Conservation (phyloP, 2,888 invertebrate genomes). For the Calameuta idolon region DNA sequence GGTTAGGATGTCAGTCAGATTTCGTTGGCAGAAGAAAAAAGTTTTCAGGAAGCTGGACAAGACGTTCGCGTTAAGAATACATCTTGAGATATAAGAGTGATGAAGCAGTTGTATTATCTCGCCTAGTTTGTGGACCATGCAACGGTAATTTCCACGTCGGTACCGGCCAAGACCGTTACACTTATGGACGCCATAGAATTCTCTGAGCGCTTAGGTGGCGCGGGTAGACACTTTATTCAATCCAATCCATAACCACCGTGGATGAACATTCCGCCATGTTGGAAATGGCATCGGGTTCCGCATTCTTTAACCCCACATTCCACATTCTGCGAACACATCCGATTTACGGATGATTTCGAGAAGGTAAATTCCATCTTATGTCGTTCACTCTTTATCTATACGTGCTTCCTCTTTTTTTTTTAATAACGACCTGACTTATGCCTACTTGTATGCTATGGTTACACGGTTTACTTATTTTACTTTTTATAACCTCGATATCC, state of each 20-base stretch:
- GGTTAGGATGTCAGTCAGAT: background rate
- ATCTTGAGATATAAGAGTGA: background rate
- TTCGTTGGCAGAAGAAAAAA: background rate
- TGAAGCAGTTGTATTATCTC: background rate
- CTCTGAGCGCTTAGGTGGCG: background rate
- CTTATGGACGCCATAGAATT: conserved; percentile 47
- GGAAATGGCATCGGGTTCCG: background rate
- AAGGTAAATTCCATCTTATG: background rate
- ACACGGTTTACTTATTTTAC: background rate
- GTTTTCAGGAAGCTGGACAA: background rate
- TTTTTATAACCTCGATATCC: background rate
- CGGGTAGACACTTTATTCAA: background rate
- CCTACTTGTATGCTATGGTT: background rate
- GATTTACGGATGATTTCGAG: background rate
- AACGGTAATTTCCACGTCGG: conserved; percentile 55
- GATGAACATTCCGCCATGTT: background rate
- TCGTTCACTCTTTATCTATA: background rate
- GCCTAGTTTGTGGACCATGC: conserved; percentile 63
- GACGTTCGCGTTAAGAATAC: background rate
- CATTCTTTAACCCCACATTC: background rate
- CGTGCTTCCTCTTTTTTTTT: background rate
- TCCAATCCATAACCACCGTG: background rate
- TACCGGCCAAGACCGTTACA: conserved; percentile 60
- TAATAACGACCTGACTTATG: background rate
- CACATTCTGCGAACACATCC: background rate